phyloP scores from a whole-genome alignment of 2,113 vertebrate genomes.

The Cryptoleucopteryx plumbea region DNA sequence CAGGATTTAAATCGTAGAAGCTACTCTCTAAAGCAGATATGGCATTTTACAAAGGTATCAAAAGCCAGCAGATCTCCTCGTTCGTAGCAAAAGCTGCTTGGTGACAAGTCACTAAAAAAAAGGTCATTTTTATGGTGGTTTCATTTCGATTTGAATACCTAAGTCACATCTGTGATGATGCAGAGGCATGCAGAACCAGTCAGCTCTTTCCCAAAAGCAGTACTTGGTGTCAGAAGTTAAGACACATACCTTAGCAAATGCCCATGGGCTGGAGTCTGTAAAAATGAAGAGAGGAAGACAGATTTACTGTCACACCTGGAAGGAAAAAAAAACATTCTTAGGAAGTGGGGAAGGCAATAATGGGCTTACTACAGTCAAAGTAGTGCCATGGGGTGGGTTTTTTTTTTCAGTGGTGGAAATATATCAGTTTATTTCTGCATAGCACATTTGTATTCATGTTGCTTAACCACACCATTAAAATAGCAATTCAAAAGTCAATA shows the following conservation, averaged over 20 bases:
- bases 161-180: rapidly evolving
- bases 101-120: background rate
- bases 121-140: background rate
- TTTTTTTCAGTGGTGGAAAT: background rate
- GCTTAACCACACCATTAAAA: background rate
- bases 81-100: background rate
- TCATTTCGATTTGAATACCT: rapidly evolving
- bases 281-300: background rate
- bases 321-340: background rate
- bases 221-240: background rate
- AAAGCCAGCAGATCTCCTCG: background rate
- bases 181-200: background rate
- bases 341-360: background rate
- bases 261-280: background rate
- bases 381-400: rapidly evolving
- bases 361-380: background rate
- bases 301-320: background rate
- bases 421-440: background rate
- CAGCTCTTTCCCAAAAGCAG: background rate
- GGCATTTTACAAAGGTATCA: background rate
- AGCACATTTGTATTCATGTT: background rate
- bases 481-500: background rate
- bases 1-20: background rate
- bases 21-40: background rate
- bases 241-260: background rate